These are phyloP conservation scores for Timandra comae DNA, from an alignment of 2,888 invertebrate genomes.

Conservation along the genomic window DNA sequence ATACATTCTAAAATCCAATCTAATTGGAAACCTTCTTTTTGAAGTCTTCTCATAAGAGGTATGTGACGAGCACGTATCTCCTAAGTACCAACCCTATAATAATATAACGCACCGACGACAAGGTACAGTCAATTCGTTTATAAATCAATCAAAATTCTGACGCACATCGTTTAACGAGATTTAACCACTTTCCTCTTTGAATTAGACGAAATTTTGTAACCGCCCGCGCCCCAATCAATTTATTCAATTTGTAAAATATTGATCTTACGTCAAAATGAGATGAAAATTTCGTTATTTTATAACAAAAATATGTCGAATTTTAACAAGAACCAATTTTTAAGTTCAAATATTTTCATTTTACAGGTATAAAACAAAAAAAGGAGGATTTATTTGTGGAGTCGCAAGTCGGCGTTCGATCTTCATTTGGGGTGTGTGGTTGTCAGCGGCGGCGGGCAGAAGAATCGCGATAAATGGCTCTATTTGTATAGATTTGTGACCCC, in stretches of 20 bases:
- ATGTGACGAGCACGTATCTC: neutral
- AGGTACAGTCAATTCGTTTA: conserved; percentile 10
- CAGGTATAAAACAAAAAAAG: no score
- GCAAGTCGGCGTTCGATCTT: conserved; percentile 35
- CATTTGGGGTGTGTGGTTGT: conserved; percentile 31
- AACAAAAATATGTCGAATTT: neutral
- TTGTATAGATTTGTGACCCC: conserved; percentile 38
- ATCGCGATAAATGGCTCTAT: conserved; percentile 37
- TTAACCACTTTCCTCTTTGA: conserved; percentile 3
- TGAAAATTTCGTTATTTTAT: neutral
- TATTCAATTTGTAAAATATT: neutral
- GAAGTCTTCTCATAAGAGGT: no score
- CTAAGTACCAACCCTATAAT: neutral
- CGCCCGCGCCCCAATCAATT: neutral
- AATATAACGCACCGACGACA: neutral
- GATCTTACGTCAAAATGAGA: neutral
- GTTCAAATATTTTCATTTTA: no score
- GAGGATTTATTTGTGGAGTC: conserved; percentile 33
- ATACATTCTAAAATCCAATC: no score
- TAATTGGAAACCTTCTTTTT: no score
- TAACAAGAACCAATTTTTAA: neutral
- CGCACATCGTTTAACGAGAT: conserved; percentile 11
- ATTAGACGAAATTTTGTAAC: neutral
- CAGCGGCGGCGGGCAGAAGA: conserved; percentile 22
- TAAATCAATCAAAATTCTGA: conserved; percentile 13